These are phyloP conservation scores for Apostichopus leukothele DNA, from an alignment of 53 echinoderm and acorn worm species.

Conservation along the genomic window DNA sequence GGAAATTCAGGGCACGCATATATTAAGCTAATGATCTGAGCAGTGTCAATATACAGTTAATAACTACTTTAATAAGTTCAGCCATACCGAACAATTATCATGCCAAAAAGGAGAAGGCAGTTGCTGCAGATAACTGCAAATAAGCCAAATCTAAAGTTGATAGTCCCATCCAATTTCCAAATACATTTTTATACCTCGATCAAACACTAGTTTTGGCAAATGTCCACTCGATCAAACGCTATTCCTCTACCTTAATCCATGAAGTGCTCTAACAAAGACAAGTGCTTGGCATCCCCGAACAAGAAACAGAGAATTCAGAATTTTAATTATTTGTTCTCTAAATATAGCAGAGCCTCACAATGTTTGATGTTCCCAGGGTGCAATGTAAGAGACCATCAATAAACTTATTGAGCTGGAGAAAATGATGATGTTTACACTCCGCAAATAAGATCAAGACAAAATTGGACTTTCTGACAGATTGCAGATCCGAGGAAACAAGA, in stretches of 20 bases:
- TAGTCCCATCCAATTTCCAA: too few relatives aligned
- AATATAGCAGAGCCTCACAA: neutral
- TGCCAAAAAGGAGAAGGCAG: too few relatives aligned
- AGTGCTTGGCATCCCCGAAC: too few relatives aligned
- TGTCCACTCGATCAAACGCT: neutral
- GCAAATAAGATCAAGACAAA: neutral
- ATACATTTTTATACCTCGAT: neutral
- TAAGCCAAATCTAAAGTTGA: too few relatives aligned
- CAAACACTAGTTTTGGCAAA: neutral
- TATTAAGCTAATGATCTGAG: too few relatives aligned
- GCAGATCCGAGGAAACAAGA: neutral
- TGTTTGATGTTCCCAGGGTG: conserved; percentile 3
- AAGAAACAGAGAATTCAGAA: neutral
- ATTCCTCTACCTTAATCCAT: neutral
- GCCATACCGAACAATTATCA: too few relatives aligned
- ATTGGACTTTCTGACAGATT: neutral
- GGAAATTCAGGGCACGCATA: too few relatives aligned
- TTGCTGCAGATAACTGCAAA: too few relatives aligned
- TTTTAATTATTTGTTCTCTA: neutral
- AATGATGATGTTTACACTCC: neutral
- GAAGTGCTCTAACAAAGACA: neutral
- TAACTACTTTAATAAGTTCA: too few relatives aligned
- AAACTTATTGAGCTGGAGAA: neutral
- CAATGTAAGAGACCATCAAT: neutral
- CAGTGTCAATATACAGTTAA: too few relatives aligned